Percentiles rank a stretch among this genome's conserved stretches.
phyloP scores from a whole-genome alignment of 1,140 invertebrate species.

The Temnothorax nylanderi region DNA sequence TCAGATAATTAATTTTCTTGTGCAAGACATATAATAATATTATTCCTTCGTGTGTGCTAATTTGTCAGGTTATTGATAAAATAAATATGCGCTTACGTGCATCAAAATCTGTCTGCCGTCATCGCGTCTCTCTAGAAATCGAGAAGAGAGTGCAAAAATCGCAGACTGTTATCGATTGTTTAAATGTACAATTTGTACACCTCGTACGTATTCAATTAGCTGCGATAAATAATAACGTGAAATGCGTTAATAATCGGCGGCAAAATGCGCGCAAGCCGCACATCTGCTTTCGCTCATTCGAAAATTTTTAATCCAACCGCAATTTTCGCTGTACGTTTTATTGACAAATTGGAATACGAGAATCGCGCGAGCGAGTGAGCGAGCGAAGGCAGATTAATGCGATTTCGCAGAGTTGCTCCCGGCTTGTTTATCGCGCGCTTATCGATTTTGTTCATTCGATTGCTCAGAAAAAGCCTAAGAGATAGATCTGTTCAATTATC shows the following conservation, averaged over 20 bases:
- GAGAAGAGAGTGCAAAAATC: not conserved
- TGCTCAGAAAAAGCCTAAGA: slow-evolving; percentile 38
- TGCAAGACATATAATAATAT: no score
- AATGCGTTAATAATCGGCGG: not conserved
- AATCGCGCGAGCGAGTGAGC: not conserved
- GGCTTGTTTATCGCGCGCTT: slow-evolving; percentile 35
- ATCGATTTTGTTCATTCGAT: slow-evolving; percentile 44
- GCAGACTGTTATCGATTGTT: not conserved
- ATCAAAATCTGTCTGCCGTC: not conserved
- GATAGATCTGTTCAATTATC: slow-evolving; percentile 48
- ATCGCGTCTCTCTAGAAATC: not conserved
- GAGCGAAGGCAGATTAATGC: slow-evolving; percentile 34
- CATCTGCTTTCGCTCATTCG: not conserved
- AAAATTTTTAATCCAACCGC: slow-evolving; percentile 39
- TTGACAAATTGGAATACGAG: slow-evolving; percentile 43
- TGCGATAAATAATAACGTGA: slow-evolving; percentile 14
- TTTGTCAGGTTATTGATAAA: not conserved
- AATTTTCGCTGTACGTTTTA: slow-evolving; percentile 4
- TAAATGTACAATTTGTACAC: not conserved
- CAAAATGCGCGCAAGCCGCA: not conserved
- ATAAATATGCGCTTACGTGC: not conserved
- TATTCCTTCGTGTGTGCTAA: no score
- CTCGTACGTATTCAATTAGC: slow-evolving; percentile 22
- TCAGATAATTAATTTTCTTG: not conserved
- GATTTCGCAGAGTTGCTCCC: slow-evolving; percentile 24